Conservation (phyloP, 1,140 invertebrate genomes). For the Drosophila hydei region DNA sequence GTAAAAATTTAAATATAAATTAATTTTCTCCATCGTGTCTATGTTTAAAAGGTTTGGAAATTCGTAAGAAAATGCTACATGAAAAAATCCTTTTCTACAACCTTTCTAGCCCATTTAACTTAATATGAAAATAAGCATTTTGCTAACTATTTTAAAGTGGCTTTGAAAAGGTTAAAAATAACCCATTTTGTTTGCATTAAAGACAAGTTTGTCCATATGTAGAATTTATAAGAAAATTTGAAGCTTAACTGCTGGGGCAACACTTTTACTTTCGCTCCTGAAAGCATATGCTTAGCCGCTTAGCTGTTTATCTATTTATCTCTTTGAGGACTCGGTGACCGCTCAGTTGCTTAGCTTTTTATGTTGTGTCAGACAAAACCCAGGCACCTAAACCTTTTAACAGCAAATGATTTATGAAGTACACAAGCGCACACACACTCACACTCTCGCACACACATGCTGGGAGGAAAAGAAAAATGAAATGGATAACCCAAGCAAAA, state of each 20-base stretch:
- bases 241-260: constrained; percentile 15
- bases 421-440: constrained; percentile 31
- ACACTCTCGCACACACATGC: constrained; percentile 9
- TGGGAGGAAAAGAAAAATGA: constrained; percentile 11
- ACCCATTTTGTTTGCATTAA: background rate
- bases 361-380: constrained; percentile 51
- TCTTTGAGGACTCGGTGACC: constrained; percentile 20
- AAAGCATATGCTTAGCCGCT: constrained; percentile 49
- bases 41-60: no score
- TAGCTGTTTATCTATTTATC: constrained; percentile 62
- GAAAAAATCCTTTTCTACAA: no score
- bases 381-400: constrained; percentile 65
- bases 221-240: constrained; percentile 17
- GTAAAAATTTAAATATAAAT: no score
- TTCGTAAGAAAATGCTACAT: no score
- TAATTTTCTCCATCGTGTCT: no score
- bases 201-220: background rate
- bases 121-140: no score
- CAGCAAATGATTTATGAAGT: constrained; percentile 79
- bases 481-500: constrained; percentile 53
- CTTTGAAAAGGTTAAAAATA: no score
- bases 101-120: no score
- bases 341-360: constrained; percentile 47
- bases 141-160: no score
- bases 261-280: constrained; percentile 27